Conservation (phyloP, 2,113 vertebrate genomes). For the Psilopsiagon aymara region DNA sequence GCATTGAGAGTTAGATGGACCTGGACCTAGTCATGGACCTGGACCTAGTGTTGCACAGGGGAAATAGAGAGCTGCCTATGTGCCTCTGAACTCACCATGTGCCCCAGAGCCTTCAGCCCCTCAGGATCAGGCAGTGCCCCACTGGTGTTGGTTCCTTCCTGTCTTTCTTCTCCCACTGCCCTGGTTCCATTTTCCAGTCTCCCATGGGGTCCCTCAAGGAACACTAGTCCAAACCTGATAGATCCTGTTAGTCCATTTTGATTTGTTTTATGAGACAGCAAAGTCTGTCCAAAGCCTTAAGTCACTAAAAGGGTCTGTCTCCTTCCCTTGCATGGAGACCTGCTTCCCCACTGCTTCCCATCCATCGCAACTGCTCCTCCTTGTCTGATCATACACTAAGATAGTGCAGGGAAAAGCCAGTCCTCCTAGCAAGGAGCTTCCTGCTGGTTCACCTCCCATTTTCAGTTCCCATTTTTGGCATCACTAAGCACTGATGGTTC, state of each 20-base stretch:
- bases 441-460: neutral
- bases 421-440: neutral
- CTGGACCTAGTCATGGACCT: neutral
- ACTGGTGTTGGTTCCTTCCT: neutral
- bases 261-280: neutral
- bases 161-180: fast-evolving
- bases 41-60: neutral
- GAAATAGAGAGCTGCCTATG: neutral
- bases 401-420: neutral
- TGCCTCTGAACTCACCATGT: neutral
- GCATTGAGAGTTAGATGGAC: neutral
- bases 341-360: neutral
- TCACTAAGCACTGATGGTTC: neutral
- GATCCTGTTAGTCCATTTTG: neutral
- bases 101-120: neutral
- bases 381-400: fast-evolving
- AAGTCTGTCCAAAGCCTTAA: neutral
- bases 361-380: neutral
- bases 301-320: neutral
- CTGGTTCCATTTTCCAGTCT: neutral
- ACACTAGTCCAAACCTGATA: neutral
- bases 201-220: neutral
- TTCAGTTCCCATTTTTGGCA: neutral
- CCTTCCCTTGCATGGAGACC: neutral
- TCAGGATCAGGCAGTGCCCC: neutral